These are phyloP conservation scores for Zele albiditarsus DNA, from an alignment of 2,888 invertebrate species.

Conservation along the genomic window DNA sequence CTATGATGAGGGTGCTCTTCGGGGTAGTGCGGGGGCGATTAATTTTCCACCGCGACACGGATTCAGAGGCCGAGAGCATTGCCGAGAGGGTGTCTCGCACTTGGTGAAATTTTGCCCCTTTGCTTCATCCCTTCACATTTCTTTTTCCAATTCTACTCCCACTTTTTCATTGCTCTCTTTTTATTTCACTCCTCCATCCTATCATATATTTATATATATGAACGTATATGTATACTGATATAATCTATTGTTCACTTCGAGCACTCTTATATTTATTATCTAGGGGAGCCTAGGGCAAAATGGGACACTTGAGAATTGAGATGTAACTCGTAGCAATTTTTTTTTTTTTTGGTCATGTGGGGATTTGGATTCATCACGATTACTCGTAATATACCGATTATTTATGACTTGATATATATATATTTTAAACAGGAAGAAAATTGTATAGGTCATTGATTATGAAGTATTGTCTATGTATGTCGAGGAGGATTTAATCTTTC, in stretches of 20 bases:
- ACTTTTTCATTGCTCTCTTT: slow-evolving; percentile 13
- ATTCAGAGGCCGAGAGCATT: slow-evolving; percentile 48
- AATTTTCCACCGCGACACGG: slow-evolving; percentile 58
- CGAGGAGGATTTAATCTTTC: no score
- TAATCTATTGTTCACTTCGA: slow-evolving; percentile 9
- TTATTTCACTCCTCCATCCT: not conserved
- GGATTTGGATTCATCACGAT: slow-evolving; percentile 6
- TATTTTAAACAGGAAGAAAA: not conserved
- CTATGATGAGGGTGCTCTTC: slow-evolving; percentile 12
- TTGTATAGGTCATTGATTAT: not conserved
- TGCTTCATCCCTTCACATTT: slow-evolving; percentile 24
- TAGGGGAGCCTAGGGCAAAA: not conserved
- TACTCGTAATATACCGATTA: not conserved
- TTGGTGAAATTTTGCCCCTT: slow-evolving; percentile 35
- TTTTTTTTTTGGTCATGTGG: not conserved
- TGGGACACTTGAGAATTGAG: slow-evolving; percentile 9
- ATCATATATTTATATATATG: not conserved
- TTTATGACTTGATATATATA: not conserved
- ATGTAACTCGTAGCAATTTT: not conserved
- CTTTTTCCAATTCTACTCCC: slow-evolving; percentile 10
- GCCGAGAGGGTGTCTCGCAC: slow-evolving; percentile 10
- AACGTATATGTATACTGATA: not conserved
- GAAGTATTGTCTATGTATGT: not conserved
- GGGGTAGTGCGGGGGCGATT: slow-evolving; percentile 52
- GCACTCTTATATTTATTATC: slow-evolving; percentile 7